phyloP scores from a whole-genome alignment of 2,888 invertebrate species.

The Artemia sp. region DNA sequence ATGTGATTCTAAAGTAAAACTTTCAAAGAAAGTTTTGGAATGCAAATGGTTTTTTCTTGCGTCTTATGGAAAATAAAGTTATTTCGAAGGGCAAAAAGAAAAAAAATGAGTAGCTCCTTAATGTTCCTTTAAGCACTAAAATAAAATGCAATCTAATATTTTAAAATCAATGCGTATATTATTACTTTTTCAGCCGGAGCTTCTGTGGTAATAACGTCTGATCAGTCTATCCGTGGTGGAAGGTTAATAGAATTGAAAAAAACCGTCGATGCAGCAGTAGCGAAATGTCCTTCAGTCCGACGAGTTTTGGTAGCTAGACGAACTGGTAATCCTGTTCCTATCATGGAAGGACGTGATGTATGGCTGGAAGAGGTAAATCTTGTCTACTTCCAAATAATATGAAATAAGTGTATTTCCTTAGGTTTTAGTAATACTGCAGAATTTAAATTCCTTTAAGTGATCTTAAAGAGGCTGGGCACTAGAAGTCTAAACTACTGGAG shows the following conservation, averaged over 20 bases:
- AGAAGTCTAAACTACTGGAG: no score
- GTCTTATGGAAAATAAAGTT: no score
- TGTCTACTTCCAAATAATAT: neutral
- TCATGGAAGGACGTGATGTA: conserved; percentile 30
- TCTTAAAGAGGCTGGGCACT: no score
- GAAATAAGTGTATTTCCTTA: no score
- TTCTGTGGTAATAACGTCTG: conserved; percentile 34
- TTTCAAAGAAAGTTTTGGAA: no score
- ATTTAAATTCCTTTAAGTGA: no score
- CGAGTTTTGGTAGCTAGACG: conserved; percentile 34
- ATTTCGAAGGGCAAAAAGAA: no score
- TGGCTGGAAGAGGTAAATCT: conserved; percentile 31
- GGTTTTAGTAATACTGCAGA: no score
- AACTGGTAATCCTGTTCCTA: conserved; percentile 31
- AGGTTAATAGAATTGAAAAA: conserved; percentile 33
- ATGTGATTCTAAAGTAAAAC: no score
- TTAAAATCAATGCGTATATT: neutral
- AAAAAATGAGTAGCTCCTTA: neutral
- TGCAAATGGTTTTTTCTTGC: no score
- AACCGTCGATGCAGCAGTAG: conserved; percentile 34
- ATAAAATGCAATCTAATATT: neutral
- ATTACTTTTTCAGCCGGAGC: conserved; percentile 31
- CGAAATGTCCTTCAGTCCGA: conserved; percentile 32
- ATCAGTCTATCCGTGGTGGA: conserved; percentile 35
- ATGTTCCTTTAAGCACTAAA: neutral